These are phyloP conservation scores for Agonopterix subpropinquella DNA, from an alignment of 2,888 invertebrate species.

Conservation along the genomic window DNA sequence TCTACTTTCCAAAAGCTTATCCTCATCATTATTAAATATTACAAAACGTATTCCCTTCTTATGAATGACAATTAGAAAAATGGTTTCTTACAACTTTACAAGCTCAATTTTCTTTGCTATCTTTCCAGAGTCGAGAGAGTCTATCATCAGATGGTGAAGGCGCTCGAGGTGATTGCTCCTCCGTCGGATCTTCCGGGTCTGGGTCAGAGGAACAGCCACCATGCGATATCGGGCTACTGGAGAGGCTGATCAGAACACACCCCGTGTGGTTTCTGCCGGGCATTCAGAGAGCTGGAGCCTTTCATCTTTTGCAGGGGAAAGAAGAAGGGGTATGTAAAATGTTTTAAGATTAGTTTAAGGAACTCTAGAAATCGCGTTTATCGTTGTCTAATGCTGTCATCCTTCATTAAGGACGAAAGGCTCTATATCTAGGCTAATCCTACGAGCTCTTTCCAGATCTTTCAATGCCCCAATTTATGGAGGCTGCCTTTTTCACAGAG, in stretches of 20 bases:
- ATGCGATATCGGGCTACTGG: conserved; percentile 89
- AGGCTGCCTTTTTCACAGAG: too few species aligned
- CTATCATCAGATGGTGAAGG: conserved; percentile 80
- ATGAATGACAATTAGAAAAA: too few species aligned
- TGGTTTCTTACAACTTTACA: too few species aligned
- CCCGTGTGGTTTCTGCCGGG: conserved; percentile 97
- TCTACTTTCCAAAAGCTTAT: too few species aligned
- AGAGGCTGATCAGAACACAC: conserved; percentile 92
- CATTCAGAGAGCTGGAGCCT: conserved; percentile 94
- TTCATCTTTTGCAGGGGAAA: conserved; percentile 94
- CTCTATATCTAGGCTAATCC: too few species aligned
- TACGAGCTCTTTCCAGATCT: too few species aligned
- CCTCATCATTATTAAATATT: too few species aligned
- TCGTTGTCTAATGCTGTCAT: too few species aligned
- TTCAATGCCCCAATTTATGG: too few species aligned
- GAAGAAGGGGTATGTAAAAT: conserved; percentile 87
- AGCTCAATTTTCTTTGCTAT: neutral
- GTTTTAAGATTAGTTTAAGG: neutral
- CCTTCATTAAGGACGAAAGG: too few species aligned
- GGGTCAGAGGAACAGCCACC: conserved; percentile 82
- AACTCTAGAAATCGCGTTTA: too few species aligned
- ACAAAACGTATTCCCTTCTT: too few species aligned
- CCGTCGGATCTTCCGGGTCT: conserved; percentile 70
- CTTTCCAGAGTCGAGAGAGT: conserved; percentile 79
- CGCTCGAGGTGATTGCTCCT: conserved; percentile 75